phyloP scores from a whole-genome alignment of 2,888 invertebrate genomes.

The Pyrocoelia pectoralis region DNA sequence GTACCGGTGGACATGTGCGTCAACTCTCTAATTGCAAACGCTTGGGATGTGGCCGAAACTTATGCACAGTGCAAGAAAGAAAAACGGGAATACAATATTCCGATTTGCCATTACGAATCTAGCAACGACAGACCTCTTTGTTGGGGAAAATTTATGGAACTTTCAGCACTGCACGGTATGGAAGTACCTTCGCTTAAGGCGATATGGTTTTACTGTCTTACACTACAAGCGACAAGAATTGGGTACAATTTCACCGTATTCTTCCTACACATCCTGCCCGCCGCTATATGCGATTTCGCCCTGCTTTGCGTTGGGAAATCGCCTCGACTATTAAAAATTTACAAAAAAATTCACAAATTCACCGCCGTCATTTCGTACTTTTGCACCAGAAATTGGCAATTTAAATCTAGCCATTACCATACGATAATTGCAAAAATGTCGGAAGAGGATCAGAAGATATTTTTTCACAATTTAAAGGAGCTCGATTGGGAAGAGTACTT shows the following conservation, averaged over 20 bases:
- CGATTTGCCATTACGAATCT: slow-evolving; percentile 89
- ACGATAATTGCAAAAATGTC: slow-evolving; percentile 64
- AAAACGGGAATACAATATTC: slow-evolving; percentile 57
- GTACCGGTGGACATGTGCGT: slow-evolving; percentile 80
- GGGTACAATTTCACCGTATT: slow-evolving; percentile 68
- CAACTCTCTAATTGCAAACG: slow-evolving; percentile 81
- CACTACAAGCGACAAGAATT: slow-evolving; percentile 67
- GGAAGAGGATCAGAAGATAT: slow-evolving; percentile 65
- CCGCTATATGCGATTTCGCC: slow-evolving; percentile 67
- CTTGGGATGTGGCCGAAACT: slow-evolving; percentile 70
- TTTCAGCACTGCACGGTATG: slow-evolving; percentile 66
- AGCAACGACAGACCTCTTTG: slow-evolving; percentile 83
- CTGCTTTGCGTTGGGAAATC: slow-evolving; percentile 66
- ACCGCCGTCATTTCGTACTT: slow-evolving; percentile 79
- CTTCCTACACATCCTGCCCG: slow-evolving; percentile 73
- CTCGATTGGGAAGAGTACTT: slow-evolving; percentile 82
- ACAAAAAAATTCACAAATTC: slow-evolving; percentile 82
- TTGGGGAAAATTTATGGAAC: slow-evolving; percentile 74
- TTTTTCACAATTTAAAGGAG: slow-evolving; percentile 76
- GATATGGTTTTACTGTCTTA: slow-evolving; percentile 75
- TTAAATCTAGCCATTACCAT: slow-evolving; percentile 69
- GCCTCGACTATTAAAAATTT: slow-evolving; percentile 80
- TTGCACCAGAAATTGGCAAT: slow-evolving; percentile 74
- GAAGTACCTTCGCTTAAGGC: slow-evolving; percentile 69
- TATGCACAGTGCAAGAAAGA: slow-evolving; percentile 31